phyloP scores from a whole-genome alignment of 2,113 vertebrate genomes.

The Tachuris rubrigastra region DNA sequence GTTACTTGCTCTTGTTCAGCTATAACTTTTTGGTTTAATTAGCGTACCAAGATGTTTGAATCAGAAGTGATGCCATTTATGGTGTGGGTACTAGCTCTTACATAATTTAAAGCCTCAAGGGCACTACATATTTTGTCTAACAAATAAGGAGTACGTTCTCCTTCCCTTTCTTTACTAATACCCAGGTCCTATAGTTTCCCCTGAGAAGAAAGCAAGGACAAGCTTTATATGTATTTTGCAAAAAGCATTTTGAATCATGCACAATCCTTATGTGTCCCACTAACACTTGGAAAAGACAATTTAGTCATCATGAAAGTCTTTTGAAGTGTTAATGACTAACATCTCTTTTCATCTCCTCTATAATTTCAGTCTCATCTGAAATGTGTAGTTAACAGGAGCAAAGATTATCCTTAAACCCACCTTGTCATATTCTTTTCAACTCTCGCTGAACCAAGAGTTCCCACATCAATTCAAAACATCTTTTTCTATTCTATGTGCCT shows the following conservation, averaged over 20 bases:
- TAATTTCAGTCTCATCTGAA: background rate
- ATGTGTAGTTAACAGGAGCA: background rate
- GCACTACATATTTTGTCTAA: background rate
- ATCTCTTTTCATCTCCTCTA: background rate
- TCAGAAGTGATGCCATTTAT: background rate
- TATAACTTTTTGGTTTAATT: background rate
- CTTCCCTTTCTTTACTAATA: background rate
- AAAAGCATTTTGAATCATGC: background rate
- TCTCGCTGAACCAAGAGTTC: background rate
- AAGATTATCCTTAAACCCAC: background rate
- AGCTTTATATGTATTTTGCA: background rate
- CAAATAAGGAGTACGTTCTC: background rate
- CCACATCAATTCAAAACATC: background rate
- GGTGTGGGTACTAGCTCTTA: background rate
- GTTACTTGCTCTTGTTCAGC: background rate
- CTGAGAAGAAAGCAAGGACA: background rate
- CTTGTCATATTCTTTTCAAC: background rate
- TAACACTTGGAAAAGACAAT: background rate
- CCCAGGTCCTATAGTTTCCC: background rate
- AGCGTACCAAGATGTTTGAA: background rate
- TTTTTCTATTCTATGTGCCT: background rate
- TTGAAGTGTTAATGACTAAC: background rate
- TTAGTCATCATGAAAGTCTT: background rate
- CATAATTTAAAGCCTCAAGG: background rate
- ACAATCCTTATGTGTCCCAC: background rate